Evolutionary conservation across 2,888 invertebrate genomes (phyloP), one percentile per base, ranked within the genome.

Genomic region (Syrista parreyssii): DNA sequence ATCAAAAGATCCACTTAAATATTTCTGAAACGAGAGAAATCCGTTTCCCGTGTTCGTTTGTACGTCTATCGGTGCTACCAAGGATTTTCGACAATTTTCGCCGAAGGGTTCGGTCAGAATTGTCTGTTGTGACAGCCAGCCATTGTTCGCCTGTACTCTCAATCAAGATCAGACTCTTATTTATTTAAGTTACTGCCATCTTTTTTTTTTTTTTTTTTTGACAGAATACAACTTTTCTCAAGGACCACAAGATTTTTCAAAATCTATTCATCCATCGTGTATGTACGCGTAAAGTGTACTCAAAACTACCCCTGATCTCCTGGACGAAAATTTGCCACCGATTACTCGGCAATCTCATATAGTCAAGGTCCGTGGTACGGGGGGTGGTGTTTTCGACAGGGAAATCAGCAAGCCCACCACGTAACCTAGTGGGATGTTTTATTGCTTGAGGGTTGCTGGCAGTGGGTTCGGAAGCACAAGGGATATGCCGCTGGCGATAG

Each of bases 1-100:
- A 89, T 89, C 89, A 77, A 36, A 40, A 86, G 86, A 87, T 88
- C 87, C 86, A 88, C 86, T 89, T 88, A 88, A 89, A 88, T 87
- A 87, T 88, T 89, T 89, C 85, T 77, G 86, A 88, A 88, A 87
- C 84, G 82, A 78, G 81, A 82, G 80, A 81, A 79, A 77, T 75
- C 73, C 76, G 40, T 71, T 78, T 76, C 76, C 9, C 69, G 36
- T 68, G 12, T 23, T 68, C 32, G 68, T 76, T 76, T 75, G 71
- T 11, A 12, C 55, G 68, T n/a, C 74, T 78, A n/a, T 34, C 40
- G 36, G 30, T 79, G 69, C 71, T 68, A 40, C 68, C 23, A 32
- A 71, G 31, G 68, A 68, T 71, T 33, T 75, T 75, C n/a, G 33
- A 35, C 30, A 4, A 40, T 40, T 40, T 15, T 15, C 40, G 6